Evolutionary conservation across 2,888 invertebrate species (phyloP), one percentile per base, ranked within the genome.

Genomic region (Aethes cnicana): DNA sequence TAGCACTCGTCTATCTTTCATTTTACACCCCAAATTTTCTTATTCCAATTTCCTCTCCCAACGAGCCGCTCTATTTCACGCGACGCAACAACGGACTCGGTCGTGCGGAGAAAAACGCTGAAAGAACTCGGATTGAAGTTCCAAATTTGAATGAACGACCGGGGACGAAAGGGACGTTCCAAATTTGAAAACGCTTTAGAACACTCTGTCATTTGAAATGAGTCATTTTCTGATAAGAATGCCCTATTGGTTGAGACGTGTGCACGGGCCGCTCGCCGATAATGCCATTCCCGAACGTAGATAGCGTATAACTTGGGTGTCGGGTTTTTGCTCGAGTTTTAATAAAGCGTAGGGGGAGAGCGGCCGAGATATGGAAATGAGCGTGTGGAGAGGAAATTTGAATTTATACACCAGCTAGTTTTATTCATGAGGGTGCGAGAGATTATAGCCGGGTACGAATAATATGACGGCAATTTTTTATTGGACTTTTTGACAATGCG

Each of bases 11-110:
- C 92, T 93, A 93, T 93, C 92, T 92, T 92, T 92, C 92, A 92
- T 92, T 92, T 92, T 92, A 92, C 92, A 92, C 92, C 92, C 92
- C 91, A 92, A 92, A 93, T 92, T 93, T 93, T 93, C 93, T 93
- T 93, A 93, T 93, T 92, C 92, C 93, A 93, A 93, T 93, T 92
- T 93, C 93, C 91, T 84, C 78, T 83, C 66, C 75, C 81, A 75
- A 80, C 82, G 77, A 81, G 76, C 75, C 69, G 59, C 59, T 62
- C 66, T 71, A 76, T 79, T 76, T 76, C 65, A 70, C 66, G 63
- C 63, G 74, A 60, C 80, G 58, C 74, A 83, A 81, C 74, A 68
- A 63, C 59, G 56, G 47, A 35, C 4, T 3, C 11, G 6, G 12
- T 8, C 21, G 33, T 59, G 63, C 9, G 41, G 47, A 16, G 68